These are phyloP conservation scores for Carollia perspicillata DNA, from an alignment of 2,113 vertebrate species.

Conservation along the genomic window DNA sequence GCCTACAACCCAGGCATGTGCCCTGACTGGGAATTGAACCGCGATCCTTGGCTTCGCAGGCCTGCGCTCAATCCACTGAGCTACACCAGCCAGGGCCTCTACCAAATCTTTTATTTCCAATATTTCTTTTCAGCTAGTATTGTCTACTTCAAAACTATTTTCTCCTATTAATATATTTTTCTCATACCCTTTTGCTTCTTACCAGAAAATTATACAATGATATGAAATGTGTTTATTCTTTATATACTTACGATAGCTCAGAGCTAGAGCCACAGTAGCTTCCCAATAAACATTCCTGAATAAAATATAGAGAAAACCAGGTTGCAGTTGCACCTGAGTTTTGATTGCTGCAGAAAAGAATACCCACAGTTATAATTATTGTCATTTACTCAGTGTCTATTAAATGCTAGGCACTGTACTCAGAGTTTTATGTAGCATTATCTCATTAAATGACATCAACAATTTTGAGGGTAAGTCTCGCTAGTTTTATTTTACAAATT, in stretches of 20 bases:
- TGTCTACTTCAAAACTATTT: background rate
- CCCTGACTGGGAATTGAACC: too few species aligned
- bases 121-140: slow-evolving; percentile 10
- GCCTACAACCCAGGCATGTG: too few species aligned
- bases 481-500: slow-evolving; percentile 1
- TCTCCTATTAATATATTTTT: background rate
- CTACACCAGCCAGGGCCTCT: too few species aligned
- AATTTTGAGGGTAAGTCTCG: background rate
- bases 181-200: background rate
- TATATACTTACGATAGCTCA: background rate
- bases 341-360: background rate
- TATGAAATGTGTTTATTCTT: background rate
- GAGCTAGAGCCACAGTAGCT: background rate
- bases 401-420: background rate
- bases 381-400: background rate
- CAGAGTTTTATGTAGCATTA: background rate
- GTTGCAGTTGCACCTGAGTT: background rate
- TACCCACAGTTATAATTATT: background rate
- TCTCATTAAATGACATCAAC: background rate
- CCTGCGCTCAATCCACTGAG: too few species aligned
- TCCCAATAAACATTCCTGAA: background rate
- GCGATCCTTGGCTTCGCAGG: too few species aligned
- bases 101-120: slow-evolving; percentile 26
- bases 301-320: background rate
- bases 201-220: background rate